Conservation (phyloP, 2,888 invertebrate species). For the Marronus borbonicus region DNA sequence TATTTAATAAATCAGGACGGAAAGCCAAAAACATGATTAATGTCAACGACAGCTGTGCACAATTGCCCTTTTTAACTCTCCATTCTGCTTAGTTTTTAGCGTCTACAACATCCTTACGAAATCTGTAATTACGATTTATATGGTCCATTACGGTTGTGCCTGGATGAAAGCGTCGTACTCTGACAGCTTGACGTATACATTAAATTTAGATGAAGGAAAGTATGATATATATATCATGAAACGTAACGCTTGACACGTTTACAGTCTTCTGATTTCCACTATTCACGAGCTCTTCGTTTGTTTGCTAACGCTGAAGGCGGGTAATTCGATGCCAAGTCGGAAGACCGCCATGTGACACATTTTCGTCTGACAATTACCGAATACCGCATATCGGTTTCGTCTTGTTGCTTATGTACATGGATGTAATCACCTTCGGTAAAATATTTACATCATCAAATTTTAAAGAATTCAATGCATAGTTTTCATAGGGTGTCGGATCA, state of each 20-base stretch:
- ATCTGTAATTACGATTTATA: no score
- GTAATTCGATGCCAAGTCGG: not conserved
- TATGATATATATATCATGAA: conserved; percentile 6
- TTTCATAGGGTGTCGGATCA: no score
- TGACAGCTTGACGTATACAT: conserved; percentile 18
- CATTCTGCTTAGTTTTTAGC: no score
- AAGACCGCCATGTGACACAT: conserved; percentile 19
- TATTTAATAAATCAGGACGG: no score
- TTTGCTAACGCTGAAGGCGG: not conserved
- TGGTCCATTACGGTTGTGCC: no score
- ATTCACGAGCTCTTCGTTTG: not conserved
- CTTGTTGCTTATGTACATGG: not conserved
- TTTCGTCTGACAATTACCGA: conserved; percentile 10
- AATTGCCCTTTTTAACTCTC: no score
- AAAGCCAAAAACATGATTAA: no score
- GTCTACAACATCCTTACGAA: no score
- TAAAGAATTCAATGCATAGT: not conserved
- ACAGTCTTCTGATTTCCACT: not conserved
- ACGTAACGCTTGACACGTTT: not conserved
- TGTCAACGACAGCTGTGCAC: no score
- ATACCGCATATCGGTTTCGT: not conserved
- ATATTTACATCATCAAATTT: not conserved
- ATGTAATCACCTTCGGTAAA: not conserved
- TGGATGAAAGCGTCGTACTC: not conserved
- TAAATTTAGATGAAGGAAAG: conserved; percentile 6